These are phyloP conservation scores for Megalonaias nervosa DNA, from an alignment of 1,140 invertebrate genomes.

Conservation along the genomic window DNA sequence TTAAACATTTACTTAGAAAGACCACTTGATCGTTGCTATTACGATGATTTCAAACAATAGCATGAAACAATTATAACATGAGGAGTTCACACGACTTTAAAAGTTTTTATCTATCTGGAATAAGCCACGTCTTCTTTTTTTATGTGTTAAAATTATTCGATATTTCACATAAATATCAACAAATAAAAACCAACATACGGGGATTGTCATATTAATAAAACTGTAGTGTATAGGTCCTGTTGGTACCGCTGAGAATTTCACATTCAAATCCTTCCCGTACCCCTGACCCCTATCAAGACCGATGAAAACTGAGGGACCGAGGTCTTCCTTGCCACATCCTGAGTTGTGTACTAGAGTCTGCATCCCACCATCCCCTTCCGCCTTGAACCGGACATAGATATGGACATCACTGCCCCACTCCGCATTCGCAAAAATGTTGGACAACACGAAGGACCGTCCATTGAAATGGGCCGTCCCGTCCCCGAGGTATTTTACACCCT, in stretches of 20 bases:
- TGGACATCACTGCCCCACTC: slow-evolving; percentile 31
- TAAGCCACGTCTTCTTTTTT: too few species aligned
- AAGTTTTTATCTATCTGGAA: too few species aligned
- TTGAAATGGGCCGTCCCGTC: slow-evolving; percentile 35
- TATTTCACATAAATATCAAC: too few species aligned
- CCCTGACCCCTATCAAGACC: slow-evolving; percentile 11
- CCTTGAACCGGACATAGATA: slow-evolving; percentile 30
- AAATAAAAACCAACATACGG: slow-evolving; percentile 7
- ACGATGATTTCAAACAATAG: too few species aligned
- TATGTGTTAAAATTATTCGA: too few species aligned
- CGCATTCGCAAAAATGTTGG: slow-evolving; percentile 30
- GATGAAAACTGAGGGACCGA: slow-evolving; percentile 34
- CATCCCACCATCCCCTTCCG: slow-evolving; percentile 13
- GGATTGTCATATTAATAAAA: slow-evolving; percentile 30
- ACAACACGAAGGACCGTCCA: slow-evolving; percentile 17
- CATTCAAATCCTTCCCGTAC: slow-evolving; percentile 10
- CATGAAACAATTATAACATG: too few species aligned
- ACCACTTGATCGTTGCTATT: too few species aligned
- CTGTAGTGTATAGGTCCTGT: slow-evolving; percentile 13
- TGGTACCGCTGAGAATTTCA: slow-evolving; percentile 29
- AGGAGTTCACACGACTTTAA: too few species aligned
- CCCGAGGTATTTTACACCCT: slow-evolving; percentile 25
- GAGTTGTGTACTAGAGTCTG: slow-evolving; percentile 33
- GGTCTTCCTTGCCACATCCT: slow-evolving; percentile 30
- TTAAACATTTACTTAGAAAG: too few species aligned